Base-by-base conservation (phyloP, 1,140 invertebrate genomes). In the Zophobas morio region DNA sequence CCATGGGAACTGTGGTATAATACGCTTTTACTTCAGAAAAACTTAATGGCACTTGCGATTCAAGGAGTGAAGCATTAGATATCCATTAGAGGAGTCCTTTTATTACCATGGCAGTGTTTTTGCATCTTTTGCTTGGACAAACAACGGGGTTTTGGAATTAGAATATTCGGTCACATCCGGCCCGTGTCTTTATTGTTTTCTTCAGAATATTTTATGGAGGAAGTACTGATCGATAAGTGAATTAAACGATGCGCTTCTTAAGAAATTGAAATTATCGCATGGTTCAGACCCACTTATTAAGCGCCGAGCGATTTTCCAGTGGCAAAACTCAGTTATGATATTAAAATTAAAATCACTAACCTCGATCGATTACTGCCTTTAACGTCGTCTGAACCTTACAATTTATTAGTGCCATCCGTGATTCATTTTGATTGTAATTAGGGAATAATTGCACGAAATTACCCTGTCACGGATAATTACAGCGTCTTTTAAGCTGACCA, bases 361-460 rank as follows among this genome's bases (percentile, higher is more conserved):
- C 20, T 20, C 20, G 20, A 51, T 51, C 49, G 49, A 4, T 20
- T 4, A 51, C 20, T 51, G 20, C 49, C 49, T 2, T 51, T 20
- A 20, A 51, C 2, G 3, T 5, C 2, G 2, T 4, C 42, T 4
- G 42, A 46, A 46, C 42, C 42, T 3, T 51, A 35, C 4, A 35
- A 20, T 57, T 57, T 33, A 57, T 57, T 35, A 35, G 54, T 35
- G 33, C 54, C 20, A 35, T 63, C 36, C 35, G 36, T 42, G 39
- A 60, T 39, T 60, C 6, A 39, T 60, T 37, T 56, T 34, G 34
- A n/a, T n/a, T 2, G 35, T 39, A 63, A 63, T 63, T 63, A 36
- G 57, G 33, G 6, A 40, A 66, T 42, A 66, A 66, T 66, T 66
- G 32, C 39, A 8, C 34, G 54, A 57, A 57, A 57, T 57, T 57